Evolutionary conservation across 1,140 invertebrate species (phyloP).

Genomic region (Stegodyphus dumicola): DNA sequence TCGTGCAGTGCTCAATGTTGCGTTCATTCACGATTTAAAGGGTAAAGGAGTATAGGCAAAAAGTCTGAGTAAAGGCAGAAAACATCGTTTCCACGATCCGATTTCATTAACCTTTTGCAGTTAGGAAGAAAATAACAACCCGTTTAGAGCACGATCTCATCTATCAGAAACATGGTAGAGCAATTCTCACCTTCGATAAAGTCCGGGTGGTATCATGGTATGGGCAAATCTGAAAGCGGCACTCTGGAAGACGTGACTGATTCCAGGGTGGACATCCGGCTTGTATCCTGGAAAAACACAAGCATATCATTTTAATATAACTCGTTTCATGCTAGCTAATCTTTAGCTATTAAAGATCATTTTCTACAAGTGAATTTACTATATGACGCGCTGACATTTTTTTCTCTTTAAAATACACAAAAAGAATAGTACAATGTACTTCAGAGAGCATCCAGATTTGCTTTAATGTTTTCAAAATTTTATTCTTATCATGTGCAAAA

Average conservation of each 20-base stretch:
- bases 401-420: too few relatives aligned
- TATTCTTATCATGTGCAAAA: too few relatives aligned
- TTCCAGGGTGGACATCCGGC: conserved; percentile 92
- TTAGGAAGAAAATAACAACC: neutral
- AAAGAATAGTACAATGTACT: too few relatives aligned
- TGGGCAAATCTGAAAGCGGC: conserved; percentile 98
- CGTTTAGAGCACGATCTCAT: conserved; percentile 18
- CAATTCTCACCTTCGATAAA: conserved; percentile 75
- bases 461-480: too few relatives aligned
- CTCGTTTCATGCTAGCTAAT: too few relatives aligned
- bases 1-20: too few relatives aligned
- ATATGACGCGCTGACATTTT: too few relatives aligned
- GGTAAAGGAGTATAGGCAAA: too few relatives aligned
- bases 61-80: neutral
- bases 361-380: too few relatives aligned
- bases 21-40: too few relatives aligned
- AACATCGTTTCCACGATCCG: conserved; percentile 7
- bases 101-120: conserved; percentile 23
- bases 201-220: conserved; percentile 92
- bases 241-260: conserved; percentile 97
- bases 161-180: neutral
- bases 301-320: neutral
- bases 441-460: too few relatives aligned
- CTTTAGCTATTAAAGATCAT: too few relatives aligned
- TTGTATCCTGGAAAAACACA: conserved; percentile 77